Evolutionary conservation across 2,797 vertebrate species (phyloP), one percentile per base, ranked within the genome.

Genomic region (Basileuterus tristriatus): DNA sequence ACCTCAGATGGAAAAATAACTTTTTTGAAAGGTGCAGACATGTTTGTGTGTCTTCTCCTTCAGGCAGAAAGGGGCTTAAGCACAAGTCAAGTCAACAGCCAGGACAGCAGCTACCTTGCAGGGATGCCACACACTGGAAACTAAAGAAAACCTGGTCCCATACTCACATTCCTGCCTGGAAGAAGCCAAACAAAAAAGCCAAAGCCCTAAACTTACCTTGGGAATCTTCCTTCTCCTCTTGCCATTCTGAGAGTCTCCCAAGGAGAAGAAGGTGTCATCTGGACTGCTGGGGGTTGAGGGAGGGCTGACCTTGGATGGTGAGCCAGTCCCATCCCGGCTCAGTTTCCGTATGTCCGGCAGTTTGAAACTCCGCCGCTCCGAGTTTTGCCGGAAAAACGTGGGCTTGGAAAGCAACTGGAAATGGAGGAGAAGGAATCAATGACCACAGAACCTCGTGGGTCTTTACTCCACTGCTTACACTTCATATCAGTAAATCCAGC

Each of bases 211-310:
- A 43, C 32, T 95, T 96, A 99, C 99, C 99, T 99, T 99, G 68
- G 99, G 99, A 96, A 99, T 99, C 98, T 99, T 99, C 86, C 93
- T 98, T 97, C 98, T 98, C 95, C 98, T 98, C 69, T 98, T 98
- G 87, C 99, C 98, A 85, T 99, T 99, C 96, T 98, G 99, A 13
- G 98, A 97, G 96, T 99, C 99, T 92, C 99, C 99, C 6, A 99
- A 98, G 91, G 98, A 99, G 96, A 99, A 99, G 70, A 98, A 98
- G 47, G 98, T 99, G 96, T 99, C 99, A 7, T 99, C 99, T 1
- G 99, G 99, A 94, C 99, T 99, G 98, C 99, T 99, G 81, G 99
- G 99, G 2, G 99, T 99, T 8, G 99, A 99, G 6, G 99, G 99
- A 36, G 99, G 99, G 90, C 99, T 99, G 97, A 98, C 97, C 56